Percentiles rank a stretch among this genome's conserved stretches.
These are phyloP conservation scores for Tupaia chinensis DNA, from an alignment of 2,113 vertebrate genomes.

Conservation along the genomic window DNA sequence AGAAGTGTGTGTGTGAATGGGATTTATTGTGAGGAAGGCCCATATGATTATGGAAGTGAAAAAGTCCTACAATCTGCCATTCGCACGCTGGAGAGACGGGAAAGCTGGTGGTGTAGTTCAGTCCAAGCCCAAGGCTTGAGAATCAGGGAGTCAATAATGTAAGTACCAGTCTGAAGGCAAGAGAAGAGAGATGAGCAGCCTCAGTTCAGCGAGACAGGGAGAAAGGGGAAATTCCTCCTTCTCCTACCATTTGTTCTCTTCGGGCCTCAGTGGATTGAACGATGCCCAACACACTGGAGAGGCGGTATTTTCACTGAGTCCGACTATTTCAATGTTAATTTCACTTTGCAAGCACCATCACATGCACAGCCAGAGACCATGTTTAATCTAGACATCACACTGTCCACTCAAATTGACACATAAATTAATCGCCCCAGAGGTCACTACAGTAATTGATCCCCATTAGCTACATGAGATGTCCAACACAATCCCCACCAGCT, in stretches of 20 bases:
- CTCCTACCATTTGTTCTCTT: neutral
- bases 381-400: neutral
- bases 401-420: neutral
- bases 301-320: too few species aligned
- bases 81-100: neutral
- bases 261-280: neutral
- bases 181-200: neutral
- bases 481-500: neutral
- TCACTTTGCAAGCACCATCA: neutral
- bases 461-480: neutral
- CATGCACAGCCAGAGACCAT: neutral
- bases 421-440: neutral
- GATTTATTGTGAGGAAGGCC: neutral
- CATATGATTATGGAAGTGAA: neutral
- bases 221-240: neutral
- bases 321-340: neutral
- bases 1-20: too few species aligned
- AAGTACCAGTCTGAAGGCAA: neutral
- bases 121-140: neutral
- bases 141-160: neutral
- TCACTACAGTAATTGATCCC: neutral
- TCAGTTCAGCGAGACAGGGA: neutral
- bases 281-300: neutral
- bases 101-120: neutral
- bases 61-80: neutral